A percentile compares a stretch with the other conserved stretches of the same genome.
Conservation (phyloP, 2,888 invertebrate species). For the Catocala nupta region DNA sequence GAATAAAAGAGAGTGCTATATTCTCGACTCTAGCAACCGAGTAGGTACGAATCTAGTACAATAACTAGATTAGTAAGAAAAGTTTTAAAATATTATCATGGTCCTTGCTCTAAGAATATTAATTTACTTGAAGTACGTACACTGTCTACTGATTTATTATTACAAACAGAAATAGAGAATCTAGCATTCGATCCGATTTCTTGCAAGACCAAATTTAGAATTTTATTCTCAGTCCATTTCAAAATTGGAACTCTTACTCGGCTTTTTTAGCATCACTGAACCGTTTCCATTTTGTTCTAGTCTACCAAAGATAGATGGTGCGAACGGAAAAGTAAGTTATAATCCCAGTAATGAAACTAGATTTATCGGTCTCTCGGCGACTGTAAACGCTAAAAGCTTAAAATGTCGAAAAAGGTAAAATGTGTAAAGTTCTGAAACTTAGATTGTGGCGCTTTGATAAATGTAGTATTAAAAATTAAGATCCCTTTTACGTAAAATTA, state of each 20-base stretch:
- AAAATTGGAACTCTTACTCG: too few relatives aligned
- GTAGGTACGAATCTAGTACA: too few relatives aligned
- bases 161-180: not conserved
- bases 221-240: not conserved
- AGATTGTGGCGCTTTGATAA: too few relatives aligned
- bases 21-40: too few relatives aligned
- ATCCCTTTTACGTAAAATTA: too few relatives aligned
- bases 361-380: slow-evolving; percentile 19
- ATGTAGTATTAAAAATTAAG: too few relatives aligned
- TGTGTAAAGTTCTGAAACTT: not conserved
- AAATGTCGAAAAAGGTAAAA: slow-evolving; percentile 2
- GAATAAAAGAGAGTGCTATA: too few relatives aligned
- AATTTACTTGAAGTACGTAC: too few relatives aligned
- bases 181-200: not conserved
- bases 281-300: slow-evolving; percentile 9
- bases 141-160: too few relatives aligned
- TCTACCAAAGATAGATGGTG: slow-evolving; percentile 1
- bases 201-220: not conserved
- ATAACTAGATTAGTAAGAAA: too few relatives aligned
- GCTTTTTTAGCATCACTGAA: not conserved
- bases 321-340: slow-evolving; percentile 1
- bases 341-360: slow-evolving; percentile 13
- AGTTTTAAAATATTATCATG: too few relatives aligned
- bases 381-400: slow-evolving; percentile 5
- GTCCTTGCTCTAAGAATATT: too few relatives aligned